phyloP scores from a whole-genome alignment of 1,140 invertebrate species.

The Eciton burchellii region DNA sequence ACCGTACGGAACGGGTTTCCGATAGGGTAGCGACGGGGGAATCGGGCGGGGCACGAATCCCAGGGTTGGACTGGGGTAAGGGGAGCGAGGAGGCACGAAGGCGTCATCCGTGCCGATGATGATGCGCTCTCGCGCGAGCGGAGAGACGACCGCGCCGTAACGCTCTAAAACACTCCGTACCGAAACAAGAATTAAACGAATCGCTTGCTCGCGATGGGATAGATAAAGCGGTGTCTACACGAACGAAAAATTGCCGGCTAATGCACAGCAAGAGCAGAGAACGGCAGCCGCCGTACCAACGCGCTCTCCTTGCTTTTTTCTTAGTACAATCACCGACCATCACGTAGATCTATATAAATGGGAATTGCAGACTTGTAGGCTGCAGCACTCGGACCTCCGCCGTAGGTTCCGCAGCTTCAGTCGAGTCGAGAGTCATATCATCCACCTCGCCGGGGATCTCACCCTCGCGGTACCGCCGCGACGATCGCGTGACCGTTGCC shows the following conservation, averaged over 20 bases:
- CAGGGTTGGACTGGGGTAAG: too few species aligned
- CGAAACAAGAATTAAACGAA: slow-evolving; percentile 71
- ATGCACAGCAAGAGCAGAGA: slow-evolving; percentile 69
- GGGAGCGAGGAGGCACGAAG: slow-evolving; percentile 17
- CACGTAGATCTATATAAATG: slow-evolving; percentile 79
- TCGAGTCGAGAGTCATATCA: not conserved
- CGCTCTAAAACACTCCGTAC: slow-evolving; percentile 79
- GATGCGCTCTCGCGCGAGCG: slow-evolving; percentile 39
- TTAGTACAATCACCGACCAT: slow-evolving; percentile 73
- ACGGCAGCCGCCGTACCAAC: slow-evolving; percentile 44
- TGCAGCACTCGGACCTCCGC: slow-evolving; percentile 76
- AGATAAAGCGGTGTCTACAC: slow-evolving; percentile 52
- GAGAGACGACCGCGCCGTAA: slow-evolving; percentile 75
- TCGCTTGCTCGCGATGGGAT: slow-evolving; percentile 22
- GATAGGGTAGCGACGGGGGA: not conserved
- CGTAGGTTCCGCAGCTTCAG: slow-evolving; percentile 70
- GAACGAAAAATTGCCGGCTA: slow-evolving; percentile 70
- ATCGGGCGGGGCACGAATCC: too few species aligned
- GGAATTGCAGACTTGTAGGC: slow-evolving; percentile 61
- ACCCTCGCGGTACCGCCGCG: not conserved
- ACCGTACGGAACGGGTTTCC: not conserved
- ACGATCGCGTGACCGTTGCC: not conserved
- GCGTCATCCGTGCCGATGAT: slow-evolving; percentile 18
- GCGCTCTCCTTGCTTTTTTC: slow-evolving; percentile 75
- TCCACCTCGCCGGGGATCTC: not conserved